A percentile compares a stretch with the other conserved stretches of the same genome.
Conservation (phyloP, 1,140 invertebrate species). For the Dreissena polymorpha region DNA sequence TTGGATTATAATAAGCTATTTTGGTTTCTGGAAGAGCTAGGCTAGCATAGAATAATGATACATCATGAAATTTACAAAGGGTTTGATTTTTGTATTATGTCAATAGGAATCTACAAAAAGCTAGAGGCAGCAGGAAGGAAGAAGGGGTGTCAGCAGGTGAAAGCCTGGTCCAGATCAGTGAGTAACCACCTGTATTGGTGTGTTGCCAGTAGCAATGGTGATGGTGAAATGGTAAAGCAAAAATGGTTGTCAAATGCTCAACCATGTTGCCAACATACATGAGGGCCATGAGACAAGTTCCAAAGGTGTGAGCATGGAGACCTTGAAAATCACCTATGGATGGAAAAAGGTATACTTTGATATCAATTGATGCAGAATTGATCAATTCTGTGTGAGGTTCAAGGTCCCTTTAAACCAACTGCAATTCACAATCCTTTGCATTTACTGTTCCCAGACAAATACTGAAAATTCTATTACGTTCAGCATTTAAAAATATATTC, state of each 20-base stretch:
- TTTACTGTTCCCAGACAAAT: too few species aligned
- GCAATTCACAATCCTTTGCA: too few species aligned
- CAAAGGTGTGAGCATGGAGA: slow-evolving; percentile 29
- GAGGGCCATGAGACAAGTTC: slow-evolving; percentile 38
- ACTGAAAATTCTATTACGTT: too few species aligned
- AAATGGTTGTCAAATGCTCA: slow-evolving; percentile 45
- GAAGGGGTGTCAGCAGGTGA: slow-evolving; percentile 16
- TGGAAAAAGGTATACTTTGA: too few species aligned
- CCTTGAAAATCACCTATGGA: too few species aligned
- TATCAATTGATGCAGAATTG: too few species aligned
- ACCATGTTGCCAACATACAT: too few species aligned
- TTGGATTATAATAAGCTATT: too few species aligned
- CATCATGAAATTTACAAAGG: background rate
- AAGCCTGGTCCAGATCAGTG: slow-evolving; percentile 21
- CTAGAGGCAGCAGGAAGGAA: slow-evolving; percentile 30
- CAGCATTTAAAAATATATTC: too few species aligned
- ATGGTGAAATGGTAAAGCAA: slow-evolving; percentile 28
- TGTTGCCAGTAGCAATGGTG: slow-evolving; percentile 38
- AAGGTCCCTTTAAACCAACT: too few species aligned
- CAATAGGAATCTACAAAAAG: slow-evolving; percentile 45
- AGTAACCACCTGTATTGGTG: slow-evolving; percentile 54
- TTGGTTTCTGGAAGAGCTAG: background rate
- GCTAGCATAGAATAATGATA: background rate
- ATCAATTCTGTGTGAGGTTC: too few species aligned
- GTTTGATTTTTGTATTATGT: background rate